Conservation (phyloP, 2,888 invertebrate genomes). For the Nematopogon swammerdamellus region DNA sequence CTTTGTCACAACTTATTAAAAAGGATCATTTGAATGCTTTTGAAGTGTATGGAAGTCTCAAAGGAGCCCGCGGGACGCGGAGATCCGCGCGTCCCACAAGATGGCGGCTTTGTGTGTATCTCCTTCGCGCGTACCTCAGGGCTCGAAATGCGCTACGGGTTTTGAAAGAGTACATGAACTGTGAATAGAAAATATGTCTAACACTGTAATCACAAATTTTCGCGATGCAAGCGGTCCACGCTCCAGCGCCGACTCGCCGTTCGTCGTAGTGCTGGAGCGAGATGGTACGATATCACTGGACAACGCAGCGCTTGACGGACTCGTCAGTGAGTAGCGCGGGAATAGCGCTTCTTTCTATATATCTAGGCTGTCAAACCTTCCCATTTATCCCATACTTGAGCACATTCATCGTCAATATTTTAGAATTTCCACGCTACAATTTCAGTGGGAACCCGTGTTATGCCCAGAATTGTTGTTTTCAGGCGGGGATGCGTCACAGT, state of each 20-base stretch:
- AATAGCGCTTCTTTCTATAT: no score
- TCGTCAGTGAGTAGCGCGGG: conserved; percentile 74
- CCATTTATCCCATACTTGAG: no score
- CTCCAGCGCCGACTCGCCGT: conserved; percentile 62
- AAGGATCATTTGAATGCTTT: no score
- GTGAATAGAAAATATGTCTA: conserved; percentile 32
- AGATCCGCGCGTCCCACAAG: neutral
- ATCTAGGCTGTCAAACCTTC: no score
- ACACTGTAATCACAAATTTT: conserved; percentile 53
- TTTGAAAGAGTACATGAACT: neutral
- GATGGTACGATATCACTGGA: conserved; percentile 83
- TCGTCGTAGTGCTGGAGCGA: conserved; percentile 82
- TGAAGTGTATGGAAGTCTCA: no score
- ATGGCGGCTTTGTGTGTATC: neutral
- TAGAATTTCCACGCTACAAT: no score
- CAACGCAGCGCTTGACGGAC: conserved; percentile 72
- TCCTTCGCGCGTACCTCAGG: neutral
- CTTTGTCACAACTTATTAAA: no score
- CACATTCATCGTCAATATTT: no score
- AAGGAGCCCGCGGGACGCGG: no score
- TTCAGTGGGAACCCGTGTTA: no score
- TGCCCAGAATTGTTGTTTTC: no score
- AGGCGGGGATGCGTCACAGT: conserved; percentile 53
- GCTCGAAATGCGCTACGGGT: neutral
- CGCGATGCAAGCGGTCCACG: conserved; percentile 51